These are phyloP conservation scores for Gorsachius goisagi DNA, from an alignment of 2,113 vertebrate species.

Conservation along the genomic window DNA sequence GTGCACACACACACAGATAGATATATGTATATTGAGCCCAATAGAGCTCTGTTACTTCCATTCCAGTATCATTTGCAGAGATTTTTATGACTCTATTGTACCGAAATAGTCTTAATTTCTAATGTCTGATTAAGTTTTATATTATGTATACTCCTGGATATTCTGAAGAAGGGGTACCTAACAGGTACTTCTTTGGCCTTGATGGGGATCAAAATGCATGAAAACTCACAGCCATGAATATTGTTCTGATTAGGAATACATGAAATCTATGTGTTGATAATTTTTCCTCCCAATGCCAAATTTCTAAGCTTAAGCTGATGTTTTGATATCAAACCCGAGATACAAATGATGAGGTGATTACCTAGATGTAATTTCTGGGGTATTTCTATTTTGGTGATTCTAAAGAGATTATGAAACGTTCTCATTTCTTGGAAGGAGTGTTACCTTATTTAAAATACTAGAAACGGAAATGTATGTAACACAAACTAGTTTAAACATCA, in stretches of 20 bases:
- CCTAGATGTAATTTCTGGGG: background rate
- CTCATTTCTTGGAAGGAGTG: background rate
- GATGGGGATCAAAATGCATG: background rate
- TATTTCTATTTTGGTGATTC: background rate
- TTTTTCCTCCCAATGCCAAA: background rate
- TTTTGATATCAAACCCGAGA: background rate
- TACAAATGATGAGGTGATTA: background rate
- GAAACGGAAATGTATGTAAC: background rate
- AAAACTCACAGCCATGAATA: background rate
- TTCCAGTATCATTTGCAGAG: background rate
- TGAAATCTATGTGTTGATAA: background rate
- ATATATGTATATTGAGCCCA: background rate
- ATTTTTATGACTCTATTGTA: background rate
- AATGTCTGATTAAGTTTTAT: background rate
- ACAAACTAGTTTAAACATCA: background rate
- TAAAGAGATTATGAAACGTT: background rate
- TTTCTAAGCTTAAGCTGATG: background rate
- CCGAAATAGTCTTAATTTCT: background rate
- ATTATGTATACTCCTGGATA: background rate
- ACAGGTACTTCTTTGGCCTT: background rate
- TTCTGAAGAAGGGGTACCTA: background rate
- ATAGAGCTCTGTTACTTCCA: background rate
- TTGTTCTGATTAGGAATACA: background rate
- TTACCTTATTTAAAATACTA: background rate
- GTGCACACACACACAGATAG: rapidly evolving